Evolutionary conservation across 1,140 invertebrate genomes (phyloP).

Genomic region (Semibalanus balanoides): DNA sequence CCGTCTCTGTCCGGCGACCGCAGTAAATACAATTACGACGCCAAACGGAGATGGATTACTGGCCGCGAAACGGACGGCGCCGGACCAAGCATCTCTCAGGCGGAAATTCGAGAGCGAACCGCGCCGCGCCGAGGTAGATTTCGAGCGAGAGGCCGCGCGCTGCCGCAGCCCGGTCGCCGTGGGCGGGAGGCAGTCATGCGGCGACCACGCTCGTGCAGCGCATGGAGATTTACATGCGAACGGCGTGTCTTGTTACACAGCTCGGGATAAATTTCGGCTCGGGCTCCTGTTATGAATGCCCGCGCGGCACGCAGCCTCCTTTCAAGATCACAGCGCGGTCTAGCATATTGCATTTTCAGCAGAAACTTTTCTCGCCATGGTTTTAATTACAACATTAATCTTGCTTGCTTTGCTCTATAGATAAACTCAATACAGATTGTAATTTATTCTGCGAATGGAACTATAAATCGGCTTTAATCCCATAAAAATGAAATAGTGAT

Average conservation of each 20-base stretch:
- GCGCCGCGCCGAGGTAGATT: not conserved
- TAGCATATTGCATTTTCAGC: constrained; percentile 1
- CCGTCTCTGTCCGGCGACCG: not conserved
- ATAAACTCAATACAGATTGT: constrained; percentile 4
- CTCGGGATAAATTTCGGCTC: not conserved
- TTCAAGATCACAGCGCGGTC: not conserved
- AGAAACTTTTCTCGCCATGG: not conserved
- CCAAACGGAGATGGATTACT: constrained; percentile 5
- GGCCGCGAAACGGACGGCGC: not conserved
- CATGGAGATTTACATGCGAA: not conserved
- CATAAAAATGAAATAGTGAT: constrained; percentile 7
- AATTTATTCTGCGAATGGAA: constrained; percentile 3
- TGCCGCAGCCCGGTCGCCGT: too few species aligned
- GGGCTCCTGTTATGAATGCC: not conserved
- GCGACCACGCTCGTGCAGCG: not conserved
- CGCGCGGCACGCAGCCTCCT: not conserved
- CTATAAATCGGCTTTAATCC: not conserved
- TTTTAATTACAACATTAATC: constrained; percentile 4
- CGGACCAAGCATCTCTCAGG: not conserved
- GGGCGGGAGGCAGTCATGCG: too few species aligned
- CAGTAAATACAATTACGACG: constrained; percentile 6
- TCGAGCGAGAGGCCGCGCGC: not conserved
- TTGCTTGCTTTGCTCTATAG: not conserved
- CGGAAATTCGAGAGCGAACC: not conserved
- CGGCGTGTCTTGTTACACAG: not conserved